phyloP scores from a whole-genome alignment of 2,797 vertebrate genomes.

The Halcyon badia region DNA sequence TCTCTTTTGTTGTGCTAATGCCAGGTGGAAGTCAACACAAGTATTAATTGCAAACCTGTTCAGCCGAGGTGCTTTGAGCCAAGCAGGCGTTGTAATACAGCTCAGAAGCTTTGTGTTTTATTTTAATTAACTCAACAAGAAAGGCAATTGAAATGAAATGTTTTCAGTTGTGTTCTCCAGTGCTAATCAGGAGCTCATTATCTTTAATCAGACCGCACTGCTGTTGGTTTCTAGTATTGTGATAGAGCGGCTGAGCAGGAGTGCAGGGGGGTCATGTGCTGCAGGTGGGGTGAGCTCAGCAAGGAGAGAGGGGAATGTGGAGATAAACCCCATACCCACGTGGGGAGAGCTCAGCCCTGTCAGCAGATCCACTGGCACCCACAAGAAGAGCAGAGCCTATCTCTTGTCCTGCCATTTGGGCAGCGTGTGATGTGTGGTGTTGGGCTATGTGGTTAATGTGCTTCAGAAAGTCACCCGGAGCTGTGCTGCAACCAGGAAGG shows the following conservation, averaged over 20 bases:
- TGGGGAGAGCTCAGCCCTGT: not conserved
- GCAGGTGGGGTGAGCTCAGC: rapidly evolving
- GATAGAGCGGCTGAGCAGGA: not conserved
- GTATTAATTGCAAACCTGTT: conserved; percentile 52
- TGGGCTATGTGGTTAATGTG: rapidly evolving
- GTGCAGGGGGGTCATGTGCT: rapidly evolving
- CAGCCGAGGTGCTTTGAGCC: not conserved
- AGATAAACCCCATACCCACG: rapidly evolving
- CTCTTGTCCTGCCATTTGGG: not conserved
- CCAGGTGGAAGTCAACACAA: conserved; percentile 34
- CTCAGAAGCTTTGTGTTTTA: conserved; percentile 28
- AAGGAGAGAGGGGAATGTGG: too few species aligned
- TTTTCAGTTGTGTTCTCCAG: conserved; percentile 56
- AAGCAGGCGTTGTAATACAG: not conserved
- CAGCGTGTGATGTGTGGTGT: not conserved
- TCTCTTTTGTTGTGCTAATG: conserved; percentile 44
- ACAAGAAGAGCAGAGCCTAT: not conserved
- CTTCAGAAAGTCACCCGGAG: rapidly evolving
- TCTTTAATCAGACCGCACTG: conserved; percentile 13
- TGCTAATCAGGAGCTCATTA: conserved; percentile 71
- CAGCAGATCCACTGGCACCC: not conserved
- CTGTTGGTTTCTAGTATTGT: not conserved
- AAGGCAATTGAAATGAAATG: conserved; percentile 64
- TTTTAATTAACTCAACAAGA: conserved; percentile 60
- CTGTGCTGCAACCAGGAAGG: not conserved